Evolutionary conservation across 2,888 invertebrate genomes (phyloP).

Genomic region (Pterostichus madidus): DNA sequence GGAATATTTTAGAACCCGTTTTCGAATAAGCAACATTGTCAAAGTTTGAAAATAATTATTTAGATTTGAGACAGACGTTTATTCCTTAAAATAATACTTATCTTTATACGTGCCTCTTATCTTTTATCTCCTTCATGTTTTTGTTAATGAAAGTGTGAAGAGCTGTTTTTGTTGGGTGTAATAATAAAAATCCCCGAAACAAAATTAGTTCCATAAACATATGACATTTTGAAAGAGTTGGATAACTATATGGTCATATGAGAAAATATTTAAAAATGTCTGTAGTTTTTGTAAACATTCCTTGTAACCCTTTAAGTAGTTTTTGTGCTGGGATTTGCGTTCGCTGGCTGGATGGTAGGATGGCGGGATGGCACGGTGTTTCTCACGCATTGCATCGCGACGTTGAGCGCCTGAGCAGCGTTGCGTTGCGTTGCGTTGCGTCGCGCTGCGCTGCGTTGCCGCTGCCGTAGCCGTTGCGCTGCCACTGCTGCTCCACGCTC

Average conservation of each 20-base stretch:
- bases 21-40: no score
- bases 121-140: no score
- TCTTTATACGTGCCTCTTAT: no score
- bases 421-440: constrained; percentile 35
- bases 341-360: background rate
- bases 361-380: background rate
- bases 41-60: no score
- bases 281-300: constrained; percentile 10
- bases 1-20: no score
- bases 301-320: constrained; percentile 3
- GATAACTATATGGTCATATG: background rate
- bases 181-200: background rate
- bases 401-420: constrained; percentile 40
- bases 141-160: no score
- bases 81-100: no score
- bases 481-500: constrained; percentile 38
- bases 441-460: constrained; percentile 54
- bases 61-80: no score
- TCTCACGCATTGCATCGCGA: constrained; percentile 32
- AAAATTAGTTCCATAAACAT: constrained; percentile 2
- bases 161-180: background rate
- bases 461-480: background rate
- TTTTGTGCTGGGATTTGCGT: constrained; percentile 28
- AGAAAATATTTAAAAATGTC: constrained; percentile 16
- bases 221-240: constrained; percentile 5